phyloP scores from a whole-genome alignment of 1,140 invertebrate species.

The Cryptotermes secundus region DNA sequence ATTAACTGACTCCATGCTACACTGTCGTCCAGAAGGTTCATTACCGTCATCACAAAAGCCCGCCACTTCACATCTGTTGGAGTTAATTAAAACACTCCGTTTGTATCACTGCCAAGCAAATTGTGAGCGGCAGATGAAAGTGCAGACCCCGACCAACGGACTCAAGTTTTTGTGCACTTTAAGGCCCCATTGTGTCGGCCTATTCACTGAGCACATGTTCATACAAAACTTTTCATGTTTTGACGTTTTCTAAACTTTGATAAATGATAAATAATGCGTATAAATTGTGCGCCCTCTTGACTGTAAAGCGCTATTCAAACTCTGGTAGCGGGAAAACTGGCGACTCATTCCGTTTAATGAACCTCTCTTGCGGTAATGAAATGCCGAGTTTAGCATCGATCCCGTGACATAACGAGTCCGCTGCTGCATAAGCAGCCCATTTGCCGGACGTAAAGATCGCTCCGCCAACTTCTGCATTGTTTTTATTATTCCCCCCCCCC shows the following conservation, averaged over 20 bases:
- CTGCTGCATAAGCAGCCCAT: constrained; percentile 24
- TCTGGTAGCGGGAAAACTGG: neutral
- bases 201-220: neutral
- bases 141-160: too few species aligned
- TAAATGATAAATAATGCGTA: constrained; percentile 20
- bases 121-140: too few species aligned
- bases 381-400: neutral
- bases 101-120: too few species aligned
- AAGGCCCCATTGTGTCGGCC: too few species aligned
- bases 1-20: too few species aligned
- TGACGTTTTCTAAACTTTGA: constrained; percentile 10
- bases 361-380: neutral
- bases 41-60: too few species aligned
- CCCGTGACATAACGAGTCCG: neutral
- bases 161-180: too few species aligned
- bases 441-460: neutral
- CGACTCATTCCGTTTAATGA: constrained; percentile 8
- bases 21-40: too few species aligned
- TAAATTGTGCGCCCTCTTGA: neutral
- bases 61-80: too few species aligned
- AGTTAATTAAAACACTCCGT: too few species aligned
- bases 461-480: neutral
- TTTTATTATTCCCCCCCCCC: neutral
- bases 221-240: constrained; percentile 15
- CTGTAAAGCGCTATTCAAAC: neutral